Evolutionary conservation across 2,888 invertebrate species (phyloP), one percentile per base, ranked within the genome.

Genomic region (Psococerastis gibbosa): DNA sequence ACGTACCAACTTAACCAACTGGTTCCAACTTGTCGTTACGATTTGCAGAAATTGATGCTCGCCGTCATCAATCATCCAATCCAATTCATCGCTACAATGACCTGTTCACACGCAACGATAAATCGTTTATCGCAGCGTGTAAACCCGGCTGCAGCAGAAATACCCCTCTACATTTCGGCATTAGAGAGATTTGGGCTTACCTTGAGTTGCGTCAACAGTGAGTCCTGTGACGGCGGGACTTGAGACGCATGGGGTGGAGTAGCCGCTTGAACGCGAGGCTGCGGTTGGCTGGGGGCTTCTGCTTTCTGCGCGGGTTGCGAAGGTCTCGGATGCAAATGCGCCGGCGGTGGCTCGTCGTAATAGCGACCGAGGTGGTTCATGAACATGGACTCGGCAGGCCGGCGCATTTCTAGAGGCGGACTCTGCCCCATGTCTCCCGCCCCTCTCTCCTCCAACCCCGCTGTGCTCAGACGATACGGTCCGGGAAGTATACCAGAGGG

Each of bases 231-330:
- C 8, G 11, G 6, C 52, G 83, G 80, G 52, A 80, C 79, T 63
- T 79, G 83, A 54, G 74, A 72, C 47, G 78, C 78, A 63, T 78
- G 78, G 52, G 79, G 75, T 54, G 79, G 79, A 3, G 69, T 68
- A 6, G 70, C 68, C 11, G 62, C 63, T 52, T 69, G 68, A 43
- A 67, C 60, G 45, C 68, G 68, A 5, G 46, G 46, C 44, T 48
- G 48, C 8, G 46, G 46, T 43, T 48, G 48, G 27, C 60, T 47
- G 22, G 57, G 56, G n/a, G 60, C 55, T 46, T 61, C 50, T 15
- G 60, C 56, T 44, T 2, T 66, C 66, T 31, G 55, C 54, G 47
- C 61, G 52, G 46, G 52, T 53, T 49, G 52, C 50, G 48, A 54
- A 54, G 47, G 52, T 11, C 27, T 6, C 33, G 47, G 49, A 43